Conservation (phyloP, 2,113 vertebrate genomes). For the Helogale parvula region DNA sequence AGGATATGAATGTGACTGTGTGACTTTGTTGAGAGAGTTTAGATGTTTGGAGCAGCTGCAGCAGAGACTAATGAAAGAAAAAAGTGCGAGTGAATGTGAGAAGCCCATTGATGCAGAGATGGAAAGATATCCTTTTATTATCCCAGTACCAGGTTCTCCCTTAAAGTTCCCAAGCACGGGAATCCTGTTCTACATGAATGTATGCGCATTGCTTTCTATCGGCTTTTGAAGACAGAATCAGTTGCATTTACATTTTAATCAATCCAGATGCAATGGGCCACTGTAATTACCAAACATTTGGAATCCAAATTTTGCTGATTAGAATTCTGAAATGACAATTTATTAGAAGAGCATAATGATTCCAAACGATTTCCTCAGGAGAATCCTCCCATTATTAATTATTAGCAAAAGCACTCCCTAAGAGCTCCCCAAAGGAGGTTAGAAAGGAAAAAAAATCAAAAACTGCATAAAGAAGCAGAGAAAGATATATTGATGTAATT, state of each 20-base stretch:
- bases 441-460: neutral
- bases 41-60: neutral
- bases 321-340: slow-evolving; percentile 75
- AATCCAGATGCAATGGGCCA: slow-evolving; percentile 68
- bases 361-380: slow-evolving; percentile 69
- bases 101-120: neutral
- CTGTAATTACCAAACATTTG: slow-evolving; percentile 73
- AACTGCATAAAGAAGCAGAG: neutral
- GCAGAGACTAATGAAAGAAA: slow-evolving; percentile 27
- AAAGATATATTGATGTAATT: slow-evolving; percentile 52
- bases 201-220: slow-evolving; percentile 38
- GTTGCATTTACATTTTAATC: slow-evolving; percentile 60
- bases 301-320: slow-evolving; percentile 76
- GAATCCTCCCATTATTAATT: slow-evolving; percentile 73
- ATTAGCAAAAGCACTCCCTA: slow-evolving; percentile 64
- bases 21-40: neutral
- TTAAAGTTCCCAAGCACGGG: neutral
- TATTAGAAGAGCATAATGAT: slow-evolving; percentile 67
- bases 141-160: neutral
- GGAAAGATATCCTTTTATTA: neutral
- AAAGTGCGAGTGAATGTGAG: neutral
- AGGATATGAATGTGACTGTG: neutral
- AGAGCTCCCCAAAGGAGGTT: slow-evolving; percentile 62
- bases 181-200: neutral
- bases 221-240: slow-evolving; percentile 21